Percentiles rank a stretch among this genome's conserved stretches.
These are phyloP conservation scores for Thymelicus acteon DNA, from an alignment of 2,888 invertebrate genomes.

Conservation along the genomic window DNA sequence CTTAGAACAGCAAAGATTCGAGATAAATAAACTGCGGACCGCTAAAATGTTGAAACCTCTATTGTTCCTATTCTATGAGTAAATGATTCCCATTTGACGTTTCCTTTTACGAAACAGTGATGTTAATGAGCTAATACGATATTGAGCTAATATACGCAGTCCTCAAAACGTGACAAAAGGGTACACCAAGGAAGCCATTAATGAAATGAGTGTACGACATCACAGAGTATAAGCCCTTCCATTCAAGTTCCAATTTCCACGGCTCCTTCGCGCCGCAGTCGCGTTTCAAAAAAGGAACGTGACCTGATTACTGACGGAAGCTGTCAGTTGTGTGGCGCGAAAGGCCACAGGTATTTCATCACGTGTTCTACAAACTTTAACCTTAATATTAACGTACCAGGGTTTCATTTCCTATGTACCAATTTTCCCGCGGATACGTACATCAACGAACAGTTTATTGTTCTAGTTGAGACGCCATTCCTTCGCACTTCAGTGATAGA, in stretches of 20 bases:
- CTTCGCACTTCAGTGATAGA: slow-evolving; percentile 62
- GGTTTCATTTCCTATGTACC: slow-evolving; percentile 50
- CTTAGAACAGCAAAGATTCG: not conserved
- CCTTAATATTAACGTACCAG: slow-evolving; percentile 50
- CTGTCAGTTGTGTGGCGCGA: slow-evolving; percentile 68
- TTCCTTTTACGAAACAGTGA: not conserved
- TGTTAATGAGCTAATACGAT: slow-evolving; percentile 1
- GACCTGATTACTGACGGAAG: slow-evolving; percentile 82
- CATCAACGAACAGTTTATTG: slow-evolving; percentile 66
- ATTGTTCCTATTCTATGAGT: not conserved
- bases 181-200: slow-evolving; percentile 32
- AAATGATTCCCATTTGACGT: not conserved
- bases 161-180: slow-evolving; percentile 17
- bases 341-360: slow-evolving; percentile 61
- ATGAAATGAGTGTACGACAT: slow-evolving; percentile 34
- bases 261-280: slow-evolving; percentile 57
- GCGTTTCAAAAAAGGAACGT: slow-evolving; percentile 81
- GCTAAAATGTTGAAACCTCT: not conserved
- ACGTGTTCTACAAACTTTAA: slow-evolving; percentile 47
- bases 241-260: slow-evolving; percentile 49
- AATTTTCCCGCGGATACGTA: slow-evolving; percentile 50
- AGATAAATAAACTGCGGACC: not conserved
- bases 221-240: slow-evolving; percentile 45
- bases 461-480: slow-evolving; percentile 61
- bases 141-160: slow-evolving; percentile 25